Evolutionary conservation across 2,113 vertebrate species (phyloP), one percentile per base, ranked within the genome.

Genomic region (Melanocharis versteri): DNA sequence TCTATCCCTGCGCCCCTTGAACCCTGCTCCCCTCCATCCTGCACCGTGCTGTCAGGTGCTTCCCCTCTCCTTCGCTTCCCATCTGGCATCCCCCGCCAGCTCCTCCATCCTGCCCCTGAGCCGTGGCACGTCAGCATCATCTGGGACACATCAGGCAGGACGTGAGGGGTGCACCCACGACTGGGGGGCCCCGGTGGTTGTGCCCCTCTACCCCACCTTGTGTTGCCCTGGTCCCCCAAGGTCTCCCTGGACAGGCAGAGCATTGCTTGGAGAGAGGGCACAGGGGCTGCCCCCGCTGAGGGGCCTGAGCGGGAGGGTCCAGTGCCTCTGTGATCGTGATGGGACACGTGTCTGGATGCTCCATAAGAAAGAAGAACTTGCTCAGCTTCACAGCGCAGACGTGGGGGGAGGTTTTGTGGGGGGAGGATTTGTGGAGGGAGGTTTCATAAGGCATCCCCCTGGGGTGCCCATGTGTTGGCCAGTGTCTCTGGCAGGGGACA

Each of bases 31-130:
- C 4, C 39, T 53, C 39, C 21, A 21, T 20, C 65, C 44, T 61
- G 28, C 42, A 33, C 30, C 24, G 44, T 16, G 39, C 54, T 62
- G 8, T 40, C 72, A 26, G 26, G 33, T 44, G 68, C 27, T 45
- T 45, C 40, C 61, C 64, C 9, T 42, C 14, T 35, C 45, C 60
- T 44, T 44, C 72, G 12, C 28, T 78, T 50, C 54, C 30, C 27
- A 11, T 62, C 73, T 61, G 37, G 35, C 27, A 23, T 6, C 15
- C 37, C 51, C 72, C 21, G 0, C 20, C 15, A 0, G 12, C 61
- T 76, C 83, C 94, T 96, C 96, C 96, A 95, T 95, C 72, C 80
- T 73, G 42, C 60, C 86, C 88, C 86, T 28, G 91, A 11, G 2
- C 92, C 2, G 1, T n/a, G 45, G 94, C 92, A 90, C 92, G 92